Evolutionary conservation across 2,113 vertebrate genomes (phyloP).

Genomic region (Proteles cristata): DNA sequence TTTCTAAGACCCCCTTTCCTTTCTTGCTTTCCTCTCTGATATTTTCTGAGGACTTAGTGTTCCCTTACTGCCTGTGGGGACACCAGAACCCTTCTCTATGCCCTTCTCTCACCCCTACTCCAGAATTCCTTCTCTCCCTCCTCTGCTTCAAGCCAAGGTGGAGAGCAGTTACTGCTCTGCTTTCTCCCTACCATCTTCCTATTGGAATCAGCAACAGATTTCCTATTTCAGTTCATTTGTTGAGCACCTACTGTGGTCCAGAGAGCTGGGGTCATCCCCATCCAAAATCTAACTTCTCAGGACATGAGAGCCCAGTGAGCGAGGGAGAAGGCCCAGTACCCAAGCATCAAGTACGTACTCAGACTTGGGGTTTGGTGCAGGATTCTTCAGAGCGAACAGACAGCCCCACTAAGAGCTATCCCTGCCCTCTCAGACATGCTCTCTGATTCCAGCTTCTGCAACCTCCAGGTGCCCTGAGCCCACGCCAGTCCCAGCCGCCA

Average conservation of each 20-base stretch:
- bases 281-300: neutral
- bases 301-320: neutral
- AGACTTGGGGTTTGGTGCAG: neutral
- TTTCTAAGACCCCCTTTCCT: neutral
- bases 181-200: neutral
- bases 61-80: neutral
- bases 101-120: neutral
- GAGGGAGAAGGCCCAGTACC: neutral
- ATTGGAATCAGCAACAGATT: neutral
- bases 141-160: neutral
- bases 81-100: neutral
- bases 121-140: neutral
- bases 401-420: neutral
- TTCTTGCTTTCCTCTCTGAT: neutral
- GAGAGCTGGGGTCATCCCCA: no score
- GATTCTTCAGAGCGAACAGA: neutral
- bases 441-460: neutral
- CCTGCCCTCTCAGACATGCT: neutral
- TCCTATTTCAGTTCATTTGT: neutral
- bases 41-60: neutral
- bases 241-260: neutral
- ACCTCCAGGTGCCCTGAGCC: neutral
- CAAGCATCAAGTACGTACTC: accelerated
- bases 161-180: neutral
- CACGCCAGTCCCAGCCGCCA: neutral